These are phyloP conservation scores for Oryctolagus cuniculus DNA, from an alignment of 2,113 vertebrate species.

Conservation along the genomic window mOryCun1.1 NC_091439.1:66648001-66648500, in stretches of 20 bases:
- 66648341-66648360: not conserved
- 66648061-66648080: too few species aligned
- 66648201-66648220: too few species aligned
- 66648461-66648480: not conserved
- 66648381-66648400: not conserved
- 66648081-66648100: too few species aligned
- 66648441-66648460: not conserved
- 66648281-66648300: not conserved
- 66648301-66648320: not conserved
- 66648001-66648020: too few species aligned
- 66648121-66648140: too few species aligned
- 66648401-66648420: not conserved
- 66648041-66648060: too few species aligned
- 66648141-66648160: too few species aligned
- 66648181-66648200: too few species aligned
- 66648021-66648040: too few species aligned
- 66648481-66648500: not conserved
- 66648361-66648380: not conserved
- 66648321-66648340: not conserved
- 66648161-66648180: too few species aligned
- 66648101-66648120: too few species aligned
- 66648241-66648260: not conserved
- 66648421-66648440: not conserved
- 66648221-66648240: too few species aligned
- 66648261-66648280: not conserved